Conservation (phyloP, 2,113 vertebrate species). For the Suricata suricatta region DNA sequence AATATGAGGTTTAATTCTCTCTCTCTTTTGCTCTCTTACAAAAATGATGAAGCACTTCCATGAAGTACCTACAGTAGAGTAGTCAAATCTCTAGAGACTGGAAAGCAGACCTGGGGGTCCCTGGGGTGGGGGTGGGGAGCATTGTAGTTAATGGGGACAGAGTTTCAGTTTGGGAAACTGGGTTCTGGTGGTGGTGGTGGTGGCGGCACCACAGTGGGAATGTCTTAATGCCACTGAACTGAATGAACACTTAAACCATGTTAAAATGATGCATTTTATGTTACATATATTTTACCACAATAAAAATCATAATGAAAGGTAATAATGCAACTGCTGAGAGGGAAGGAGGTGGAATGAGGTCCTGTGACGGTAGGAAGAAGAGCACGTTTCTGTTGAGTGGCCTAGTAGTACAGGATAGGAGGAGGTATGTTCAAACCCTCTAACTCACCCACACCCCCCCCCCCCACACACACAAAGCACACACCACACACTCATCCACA, state of each 20-base stretch:
- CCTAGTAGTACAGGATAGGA: neutral
- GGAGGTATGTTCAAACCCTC: rapidly evolving
- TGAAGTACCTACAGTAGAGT: neutral
- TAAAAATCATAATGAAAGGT: neutral
- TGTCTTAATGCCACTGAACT: rapidly evolving
- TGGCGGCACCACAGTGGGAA: rapidly evolving
- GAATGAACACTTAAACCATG: no score
- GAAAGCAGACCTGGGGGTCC: rapidly evolving
- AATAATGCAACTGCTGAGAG: rapidly evolving
- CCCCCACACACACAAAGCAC: no score
- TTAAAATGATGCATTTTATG: neutral
- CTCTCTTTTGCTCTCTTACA: neutral
- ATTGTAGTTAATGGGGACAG: neutral
- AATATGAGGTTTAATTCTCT: neutral
- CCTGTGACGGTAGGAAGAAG: rapidly evolving
- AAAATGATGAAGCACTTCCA: neutral
- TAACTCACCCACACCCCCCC: no score
- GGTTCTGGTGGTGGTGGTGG: neutral
- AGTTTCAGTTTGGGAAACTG: neutral
- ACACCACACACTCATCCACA: no score
- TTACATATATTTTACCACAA: neutral
- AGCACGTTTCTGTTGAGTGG: rapidly evolving
- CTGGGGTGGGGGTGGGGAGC: neutral
- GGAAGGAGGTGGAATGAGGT: neutral
- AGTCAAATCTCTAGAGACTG: neutral